Percentiles rank a stretch among this genome's conserved stretches.
Evolutionary conservation across 2,113 vertebrate genomes (phyloP).

Genomic region (Speoplatyrhinus poulsoni): DNA sequence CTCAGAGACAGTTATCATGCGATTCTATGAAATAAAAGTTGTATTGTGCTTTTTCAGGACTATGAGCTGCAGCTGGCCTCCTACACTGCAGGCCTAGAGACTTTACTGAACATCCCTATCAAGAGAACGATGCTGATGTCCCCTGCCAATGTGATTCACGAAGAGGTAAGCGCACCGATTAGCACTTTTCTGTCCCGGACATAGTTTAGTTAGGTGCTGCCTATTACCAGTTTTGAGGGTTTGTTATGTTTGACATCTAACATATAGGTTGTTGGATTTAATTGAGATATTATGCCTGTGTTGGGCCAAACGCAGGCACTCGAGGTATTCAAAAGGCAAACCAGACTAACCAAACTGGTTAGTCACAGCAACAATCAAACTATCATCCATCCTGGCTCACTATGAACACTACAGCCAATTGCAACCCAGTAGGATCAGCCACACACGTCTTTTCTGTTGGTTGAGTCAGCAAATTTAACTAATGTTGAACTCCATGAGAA

Average conservation of each 20-base stretch:
- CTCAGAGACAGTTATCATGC: background rate
- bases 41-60: slow-evolving; percentile 77
- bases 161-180: slow-evolving; percentile 80
- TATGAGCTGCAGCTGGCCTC: slow-evolving; percentile 93
- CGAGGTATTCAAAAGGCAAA: too few relatives aligned
- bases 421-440: too few relatives aligned
- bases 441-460: too few relatives aligned
- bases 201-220: background rate
- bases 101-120: slow-evolving; percentile 90
- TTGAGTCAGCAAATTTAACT: too few relatives aligned
- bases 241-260: background rate
- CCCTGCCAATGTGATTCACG: slow-evolving; percentile 84
- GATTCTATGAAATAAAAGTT: background rate
- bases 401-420: too few relatives aligned
- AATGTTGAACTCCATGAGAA: too few relatives aligned
- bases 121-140: slow-evolving; percentile 92
- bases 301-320: too few relatives aligned
- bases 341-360: too few relatives aligned
- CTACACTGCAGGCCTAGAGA: slow-evolving; percentile 91
- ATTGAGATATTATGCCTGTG: background rate
- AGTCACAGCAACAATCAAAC: too few relatives aligned
- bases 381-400: too few relatives aligned
- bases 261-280: background rate
- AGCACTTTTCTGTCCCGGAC: background rate
- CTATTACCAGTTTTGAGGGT: background rate